These are phyloP conservation scores for Paramormyrops hopkinsi DNA, from an alignment of 2,797 vertebrate genomes.

Conservation along the genomic window DNA sequence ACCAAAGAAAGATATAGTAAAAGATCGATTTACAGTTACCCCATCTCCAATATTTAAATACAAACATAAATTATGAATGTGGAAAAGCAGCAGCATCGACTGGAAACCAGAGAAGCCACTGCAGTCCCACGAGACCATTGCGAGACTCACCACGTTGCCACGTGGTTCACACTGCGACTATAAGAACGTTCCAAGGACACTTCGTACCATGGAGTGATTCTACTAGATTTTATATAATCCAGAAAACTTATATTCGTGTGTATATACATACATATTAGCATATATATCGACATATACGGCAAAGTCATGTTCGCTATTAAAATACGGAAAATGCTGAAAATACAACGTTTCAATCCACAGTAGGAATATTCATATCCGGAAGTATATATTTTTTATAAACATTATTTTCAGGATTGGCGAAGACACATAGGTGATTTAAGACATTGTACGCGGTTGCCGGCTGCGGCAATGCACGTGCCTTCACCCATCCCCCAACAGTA, in stretches of 20 bases:
- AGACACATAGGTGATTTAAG: background rate
- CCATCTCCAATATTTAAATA: background rate
- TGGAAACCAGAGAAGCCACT: constrained; percentile 8
- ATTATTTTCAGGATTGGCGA: background rate
- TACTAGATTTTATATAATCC: background rate
- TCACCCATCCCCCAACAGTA: constrained; percentile 9
- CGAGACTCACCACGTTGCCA: constrained; percentile 3
- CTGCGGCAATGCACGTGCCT: constrained; percentile 11
- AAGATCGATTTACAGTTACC: background rate
- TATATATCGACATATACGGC: background rate
- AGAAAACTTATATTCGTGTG: background rate
- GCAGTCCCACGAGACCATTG: constrained; percentile 3
- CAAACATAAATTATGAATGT: background rate
- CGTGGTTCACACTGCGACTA: constrained; percentile 7
- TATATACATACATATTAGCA: background rate
- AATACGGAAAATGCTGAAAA: background rate
- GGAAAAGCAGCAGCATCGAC: background rate
- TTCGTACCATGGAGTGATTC: background rate
- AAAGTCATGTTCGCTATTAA: background rate
- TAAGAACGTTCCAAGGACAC: constrained; percentile 9
- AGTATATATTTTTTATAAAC: background rate
- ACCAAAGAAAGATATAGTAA: background rate
- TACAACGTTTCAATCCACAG: background rate
- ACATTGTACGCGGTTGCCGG: constrained; percentile 1
- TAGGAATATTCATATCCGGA: background rate